Evolutionary conservation across 2,797 vertebrate species (phyloP).

Genomic region (Petrocephalus schoutedeni): DNA sequence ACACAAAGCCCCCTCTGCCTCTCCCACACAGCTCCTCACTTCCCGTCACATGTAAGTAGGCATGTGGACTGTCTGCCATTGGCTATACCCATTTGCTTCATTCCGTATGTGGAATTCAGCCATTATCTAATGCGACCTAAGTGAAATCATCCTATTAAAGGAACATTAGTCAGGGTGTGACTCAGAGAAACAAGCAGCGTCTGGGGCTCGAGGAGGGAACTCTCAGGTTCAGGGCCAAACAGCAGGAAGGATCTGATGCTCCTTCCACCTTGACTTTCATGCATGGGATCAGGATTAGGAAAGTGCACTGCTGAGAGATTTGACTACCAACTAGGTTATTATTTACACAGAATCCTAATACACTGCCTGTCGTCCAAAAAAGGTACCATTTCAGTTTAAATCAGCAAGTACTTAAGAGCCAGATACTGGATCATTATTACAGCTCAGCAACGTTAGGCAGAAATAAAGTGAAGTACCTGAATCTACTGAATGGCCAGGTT

Average conservation of each 20-base stretch:
- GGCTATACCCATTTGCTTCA: background rate
- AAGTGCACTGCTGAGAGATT: background rate
- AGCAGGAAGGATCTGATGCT: background rate
- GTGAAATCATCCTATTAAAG: background rate
- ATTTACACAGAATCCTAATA: background rate
- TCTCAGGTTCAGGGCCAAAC: background rate
- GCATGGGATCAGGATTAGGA: background rate
- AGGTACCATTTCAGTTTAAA: no score
- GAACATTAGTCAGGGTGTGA: background rate
- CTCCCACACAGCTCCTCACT: background rate
- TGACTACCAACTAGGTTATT: background rate
- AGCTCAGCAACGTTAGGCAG: no score
- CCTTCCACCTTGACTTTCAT: background rate
- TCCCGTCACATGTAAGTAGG: background rate
- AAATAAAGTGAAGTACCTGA: no score
- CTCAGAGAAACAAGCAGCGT: background rate
- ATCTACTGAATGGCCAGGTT: no score
- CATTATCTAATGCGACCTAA: background rate
- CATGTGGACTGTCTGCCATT: background rate
- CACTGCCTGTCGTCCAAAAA: no score
- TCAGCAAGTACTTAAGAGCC: no score
- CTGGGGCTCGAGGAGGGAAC: background rate
- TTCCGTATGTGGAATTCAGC: background rate
- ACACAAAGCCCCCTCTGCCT: background rate
- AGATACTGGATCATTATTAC: no score